phyloP scores from a whole-genome alignment of 2,888 invertebrate species.

The Morpho helenor region DNA sequence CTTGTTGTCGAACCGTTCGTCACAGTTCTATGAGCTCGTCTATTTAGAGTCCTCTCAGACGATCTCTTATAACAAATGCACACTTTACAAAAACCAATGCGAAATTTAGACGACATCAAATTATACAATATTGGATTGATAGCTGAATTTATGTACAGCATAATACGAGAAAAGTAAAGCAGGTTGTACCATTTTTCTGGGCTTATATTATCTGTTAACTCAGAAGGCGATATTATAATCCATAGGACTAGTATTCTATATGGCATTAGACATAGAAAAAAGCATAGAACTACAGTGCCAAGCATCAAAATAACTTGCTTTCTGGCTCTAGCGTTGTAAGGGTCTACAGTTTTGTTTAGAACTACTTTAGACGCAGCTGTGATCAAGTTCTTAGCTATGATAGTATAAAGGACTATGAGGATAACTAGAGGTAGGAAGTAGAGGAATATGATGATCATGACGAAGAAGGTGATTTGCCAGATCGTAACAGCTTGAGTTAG shows the following conservation, averaged over 20 bases:
- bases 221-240: constrained; percentile 87
- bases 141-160: constrained; percentile 94
- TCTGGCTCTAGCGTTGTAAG: constrained; percentile 84
- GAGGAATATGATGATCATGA: constrained; percentile 87
- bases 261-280: constrained; percentile 93
- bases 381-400: constrained; percentile 91
- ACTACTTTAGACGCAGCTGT: constrained; percentile 83
- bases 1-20: constrained; percentile 81
- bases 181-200: constrained; percentile 90
- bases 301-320: constrained; percentile 93
- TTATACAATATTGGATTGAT: constrained; percentile 96
- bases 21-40: constrained; percentile 68
- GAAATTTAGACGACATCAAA: constrained; percentile 94
- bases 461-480: constrained; percentile 89
- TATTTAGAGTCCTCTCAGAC: constrained; percentile 56
- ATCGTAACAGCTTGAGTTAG: constrained; percentile 87
- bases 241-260: constrained; percentile 90
- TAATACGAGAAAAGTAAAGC: constrained; percentile 90
- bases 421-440: constrained; percentile 90
- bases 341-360: constrained; percentile 85
- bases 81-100: constrained; percentile 86
- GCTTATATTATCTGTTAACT: constrained; percentile 83
- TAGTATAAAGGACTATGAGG: constrained; percentile 88
- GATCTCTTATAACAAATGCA: constrained; percentile 78
- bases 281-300: constrained; percentile 91